Conservation (phyloP, 2,113 vertebrate species). For the Aspidoscelis tigris region DNA sequence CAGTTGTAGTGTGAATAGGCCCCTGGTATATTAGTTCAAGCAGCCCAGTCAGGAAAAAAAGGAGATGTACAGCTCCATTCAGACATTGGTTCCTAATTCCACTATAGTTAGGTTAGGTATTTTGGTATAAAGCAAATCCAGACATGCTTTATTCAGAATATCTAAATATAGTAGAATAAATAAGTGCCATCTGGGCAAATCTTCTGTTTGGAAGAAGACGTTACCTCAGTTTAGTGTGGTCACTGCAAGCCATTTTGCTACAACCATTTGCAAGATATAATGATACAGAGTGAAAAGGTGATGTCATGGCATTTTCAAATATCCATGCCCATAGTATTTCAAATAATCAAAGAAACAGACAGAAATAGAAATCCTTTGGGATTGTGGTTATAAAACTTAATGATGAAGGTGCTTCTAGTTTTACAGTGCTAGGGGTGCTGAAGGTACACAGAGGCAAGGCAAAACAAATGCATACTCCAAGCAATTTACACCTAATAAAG, state of each 20-base stretch:
- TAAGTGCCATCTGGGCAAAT: no score
- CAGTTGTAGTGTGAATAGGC: no score
- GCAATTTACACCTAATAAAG: no score
- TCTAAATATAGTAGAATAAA: no score
- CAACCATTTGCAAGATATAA: background rate
- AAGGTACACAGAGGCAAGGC: no score
- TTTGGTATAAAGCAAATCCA: no score
- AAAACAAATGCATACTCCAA: no score
- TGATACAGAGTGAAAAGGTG: background rate
- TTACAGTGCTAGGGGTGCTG: background rate
- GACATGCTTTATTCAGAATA: no score
- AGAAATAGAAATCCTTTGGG: background rate
- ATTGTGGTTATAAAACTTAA: background rate
- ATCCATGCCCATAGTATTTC: background rate
- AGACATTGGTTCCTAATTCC: no score
- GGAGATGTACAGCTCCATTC: constrained; percentile 1
- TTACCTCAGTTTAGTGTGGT: no score
- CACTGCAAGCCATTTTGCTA: background rate
- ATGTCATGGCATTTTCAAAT: background rate
- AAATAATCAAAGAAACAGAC: background rate
- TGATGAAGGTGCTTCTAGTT: background rate
- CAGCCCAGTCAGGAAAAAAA: constrained; percentile 9
- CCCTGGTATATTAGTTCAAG: constrained; percentile 26
- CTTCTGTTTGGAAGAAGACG: no score
- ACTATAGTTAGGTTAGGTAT: no score